These are phyloP conservation scores for Psix sp. DNA, from an alignment of 1,140 invertebrate genomes.

Conservation along the genomic window DNA sequence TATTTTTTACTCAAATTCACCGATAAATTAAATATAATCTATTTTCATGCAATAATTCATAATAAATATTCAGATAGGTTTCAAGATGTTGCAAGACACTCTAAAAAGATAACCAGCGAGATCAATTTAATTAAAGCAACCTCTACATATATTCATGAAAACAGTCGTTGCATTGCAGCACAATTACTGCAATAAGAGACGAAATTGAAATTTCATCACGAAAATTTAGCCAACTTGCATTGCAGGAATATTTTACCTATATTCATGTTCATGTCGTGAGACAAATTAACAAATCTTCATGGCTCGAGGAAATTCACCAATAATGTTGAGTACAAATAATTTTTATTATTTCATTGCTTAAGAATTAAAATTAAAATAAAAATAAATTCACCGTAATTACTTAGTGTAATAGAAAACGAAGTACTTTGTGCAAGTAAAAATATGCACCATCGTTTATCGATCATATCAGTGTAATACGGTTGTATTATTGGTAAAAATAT, in stretches of 20 bases:
- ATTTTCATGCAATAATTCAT: background rate
- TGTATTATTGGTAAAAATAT: too few species aligned
- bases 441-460: too few species aligned
- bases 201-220: constrained; percentile 50
- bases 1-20: too few species aligned
- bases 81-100: constrained; percentile 10
- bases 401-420: too few species aligned
- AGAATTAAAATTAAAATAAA: too few species aligned
- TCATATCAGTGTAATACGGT: too few species aligned
- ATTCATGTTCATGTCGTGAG: constrained; percentile 24
- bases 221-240: constrained; percentile 32
- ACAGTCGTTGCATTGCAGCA: constrained; percentile 17
- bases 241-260: constrained; percentile 31
- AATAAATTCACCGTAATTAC: too few species aligned
- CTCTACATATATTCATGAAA: constrained; percentile 41
- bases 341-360: too few species aligned
- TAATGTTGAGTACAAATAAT: too few species aligned
- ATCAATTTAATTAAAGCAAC: constrained; percentile 42
- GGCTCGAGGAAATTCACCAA: background rate
- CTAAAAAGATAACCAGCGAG: constrained; percentile 16
- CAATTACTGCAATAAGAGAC: constrained; percentile 46
- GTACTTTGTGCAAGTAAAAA: too few species aligned
- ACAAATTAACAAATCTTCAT: constrained; percentile 6
- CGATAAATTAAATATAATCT: too few species aligned
- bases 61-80: background rate